Conservation (phyloP, 2,113 vertebrate species). For the Paedocypris sp. region DNA sequence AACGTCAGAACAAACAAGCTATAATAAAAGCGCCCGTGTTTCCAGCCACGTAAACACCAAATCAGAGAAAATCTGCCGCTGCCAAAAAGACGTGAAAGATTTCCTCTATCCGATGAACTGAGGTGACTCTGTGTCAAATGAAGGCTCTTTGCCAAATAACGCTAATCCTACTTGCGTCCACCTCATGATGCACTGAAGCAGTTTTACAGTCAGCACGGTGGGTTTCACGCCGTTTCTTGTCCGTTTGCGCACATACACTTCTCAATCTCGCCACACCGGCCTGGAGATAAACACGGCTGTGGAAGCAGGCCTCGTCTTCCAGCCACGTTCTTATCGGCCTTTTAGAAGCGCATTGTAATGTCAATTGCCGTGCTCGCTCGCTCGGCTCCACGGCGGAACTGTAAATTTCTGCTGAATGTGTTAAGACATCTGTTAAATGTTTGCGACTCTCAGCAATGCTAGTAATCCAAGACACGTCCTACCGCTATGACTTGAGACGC, state of each 20-base stretch:
- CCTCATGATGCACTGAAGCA: no score
- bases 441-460: background rate
- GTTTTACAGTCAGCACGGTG: no score
- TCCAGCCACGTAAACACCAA: background rate
- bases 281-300: constrained; percentile 25
- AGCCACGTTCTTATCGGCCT: constrained; percentile 4
- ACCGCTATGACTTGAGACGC: background rate
- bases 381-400: background rate
- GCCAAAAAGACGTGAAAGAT: background rate
- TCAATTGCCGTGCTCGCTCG: background rate
- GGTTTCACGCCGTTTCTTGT: no score
- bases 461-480: background rate
- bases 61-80: background rate
- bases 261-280: no score
- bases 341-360: constrained; percentile 7
- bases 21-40: constrained; percentile 8
- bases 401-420: background rate
- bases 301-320: constrained; percentile 31
- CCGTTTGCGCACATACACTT: no score
- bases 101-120: background rate
- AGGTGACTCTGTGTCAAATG: background rate
- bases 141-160: background rate
- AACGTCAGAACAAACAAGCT: constrained; percentile 11
- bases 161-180: constrained; percentile 1
- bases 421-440: constrained; percentile 2